These are phyloP conservation scores for Chironomus striatipennis DNA, from an alignment of 1,140 invertebrate genomes.

Conservation along the genomic window DNA sequence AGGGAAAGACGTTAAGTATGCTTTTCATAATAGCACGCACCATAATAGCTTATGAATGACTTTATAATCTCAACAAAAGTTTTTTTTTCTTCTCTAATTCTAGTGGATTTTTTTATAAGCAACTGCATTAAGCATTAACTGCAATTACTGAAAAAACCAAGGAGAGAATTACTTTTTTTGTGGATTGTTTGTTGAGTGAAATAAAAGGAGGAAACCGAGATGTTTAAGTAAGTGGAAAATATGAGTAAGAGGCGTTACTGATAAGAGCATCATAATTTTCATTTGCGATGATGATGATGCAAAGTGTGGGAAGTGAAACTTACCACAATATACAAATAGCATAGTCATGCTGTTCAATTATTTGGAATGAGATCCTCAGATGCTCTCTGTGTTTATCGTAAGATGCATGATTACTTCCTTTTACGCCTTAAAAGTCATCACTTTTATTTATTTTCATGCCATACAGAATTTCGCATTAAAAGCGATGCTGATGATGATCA, in stretches of 20 bases:
- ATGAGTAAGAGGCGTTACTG: neutral
- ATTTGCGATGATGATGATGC: neutral
- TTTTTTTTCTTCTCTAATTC: neutral
- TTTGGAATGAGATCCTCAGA: neutral
- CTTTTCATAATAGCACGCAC: neutral
- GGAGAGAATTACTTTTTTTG: neutral
- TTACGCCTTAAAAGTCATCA: neutral
- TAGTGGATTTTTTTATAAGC: neutral
- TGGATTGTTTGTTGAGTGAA: too few relatives aligned
- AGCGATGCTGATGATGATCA: too few relatives aligned
- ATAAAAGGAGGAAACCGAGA: too few relatives aligned
- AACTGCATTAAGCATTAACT: neutral
- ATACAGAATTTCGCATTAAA: too few relatives aligned
- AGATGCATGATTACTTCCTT: neutral
- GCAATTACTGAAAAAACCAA: neutral
- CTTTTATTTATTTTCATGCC: neutral
- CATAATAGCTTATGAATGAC: slow-evolving; percentile 1
- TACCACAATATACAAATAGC: neutral
- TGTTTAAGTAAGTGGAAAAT: too few relatives aligned
- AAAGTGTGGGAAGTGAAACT: neutral
- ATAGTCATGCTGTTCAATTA: neutral
- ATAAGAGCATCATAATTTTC: neutral
- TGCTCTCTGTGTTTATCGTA: neutral
- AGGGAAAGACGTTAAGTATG: neutral
- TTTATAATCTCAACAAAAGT: neutral